A percentile compares a stretch with the other conserved stretches of the same genome.
These are phyloP conservation scores for Luperina nickerlii DNA, from an alignment of 2,888 invertebrate genomes.

Conservation along the genomic window DNA sequence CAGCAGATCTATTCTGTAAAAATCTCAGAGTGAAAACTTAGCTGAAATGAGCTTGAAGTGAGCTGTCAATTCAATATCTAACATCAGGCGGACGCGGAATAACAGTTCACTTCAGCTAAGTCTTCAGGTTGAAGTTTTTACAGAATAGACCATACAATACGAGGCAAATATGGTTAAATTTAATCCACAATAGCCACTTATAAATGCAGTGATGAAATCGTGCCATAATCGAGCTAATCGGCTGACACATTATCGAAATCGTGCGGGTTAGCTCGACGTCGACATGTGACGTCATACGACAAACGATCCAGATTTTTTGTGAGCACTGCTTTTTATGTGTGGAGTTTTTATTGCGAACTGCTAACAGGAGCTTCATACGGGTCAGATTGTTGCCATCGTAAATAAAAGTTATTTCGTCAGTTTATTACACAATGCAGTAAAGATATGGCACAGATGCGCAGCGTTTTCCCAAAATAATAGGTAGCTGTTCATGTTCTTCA, in stretches of 20 bases:
- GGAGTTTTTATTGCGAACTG: constrained; percentile 43
- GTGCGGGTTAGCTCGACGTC: constrained; percentile 15
- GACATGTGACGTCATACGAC: constrained; percentile 28
- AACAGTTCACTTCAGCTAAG: background rate
- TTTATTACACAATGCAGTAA: constrained; percentile 42
- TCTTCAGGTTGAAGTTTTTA: background rate
- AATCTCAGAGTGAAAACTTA: background rate
- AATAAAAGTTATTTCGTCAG: constrained; percentile 43
- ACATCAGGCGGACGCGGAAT: background rate
- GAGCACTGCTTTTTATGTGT: constrained; percentile 23
- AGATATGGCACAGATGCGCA: constrained; percentile 39
- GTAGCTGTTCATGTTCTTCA: constrained; percentile 4
- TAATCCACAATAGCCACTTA: background rate
- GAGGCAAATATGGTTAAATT: background rate
- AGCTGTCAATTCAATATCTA: background rate
- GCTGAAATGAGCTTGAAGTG: background rate
- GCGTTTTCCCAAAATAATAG: constrained; percentile 18
- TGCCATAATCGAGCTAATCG: constrained; percentile 29
- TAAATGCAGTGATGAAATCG: constrained; percentile 21
- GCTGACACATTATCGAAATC: constrained; percentile 48
- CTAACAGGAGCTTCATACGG: constrained; percentile 34
- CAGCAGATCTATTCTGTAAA: background rate
- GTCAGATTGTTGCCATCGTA: constrained; percentile 43
- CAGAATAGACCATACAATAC: background rate
- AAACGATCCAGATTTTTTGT: constrained; percentile 35